These are phyloP conservation scores for Dusona sp. DNA, from an alignment of 2,888 invertebrate species.

Conservation along the genomic window DNA sequence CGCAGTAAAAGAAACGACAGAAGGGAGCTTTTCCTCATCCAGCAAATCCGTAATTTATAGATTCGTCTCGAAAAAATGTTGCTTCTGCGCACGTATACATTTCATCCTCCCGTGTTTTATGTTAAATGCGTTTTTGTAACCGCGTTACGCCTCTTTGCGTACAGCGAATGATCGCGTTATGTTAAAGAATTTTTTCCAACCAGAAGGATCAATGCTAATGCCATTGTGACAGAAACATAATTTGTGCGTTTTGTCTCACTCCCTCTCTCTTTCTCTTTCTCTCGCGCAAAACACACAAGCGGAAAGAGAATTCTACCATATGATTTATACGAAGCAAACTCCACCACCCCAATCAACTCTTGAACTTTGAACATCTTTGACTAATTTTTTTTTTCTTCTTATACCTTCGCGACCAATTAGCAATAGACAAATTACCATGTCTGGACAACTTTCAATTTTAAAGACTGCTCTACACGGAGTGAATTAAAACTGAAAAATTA, in stretches of 20 bases:
- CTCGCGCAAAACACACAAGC: neutral
- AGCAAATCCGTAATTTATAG: neutral
- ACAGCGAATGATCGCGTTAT: slow-evolving; percentile 25
- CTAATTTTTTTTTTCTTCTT: slow-evolving; percentile 3
- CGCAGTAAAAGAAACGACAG: neutral
- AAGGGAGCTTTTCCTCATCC: neutral
- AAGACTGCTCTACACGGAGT: no score
- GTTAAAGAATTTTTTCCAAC: slow-evolving; percentile 47
- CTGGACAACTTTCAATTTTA: neutral
- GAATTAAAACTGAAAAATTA: no score
- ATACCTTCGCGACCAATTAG: neutral
- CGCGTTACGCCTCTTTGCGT: slow-evolving; percentile 17
- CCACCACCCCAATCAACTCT: neutral
- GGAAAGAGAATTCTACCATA: slow-evolving; percentile 5
- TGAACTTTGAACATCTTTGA: slow-evolving; percentile 15
- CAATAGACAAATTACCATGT: neutral
- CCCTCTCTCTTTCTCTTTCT: neutral
- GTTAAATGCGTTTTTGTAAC: slow-evolving; percentile 52
- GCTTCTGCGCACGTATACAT: neutral
- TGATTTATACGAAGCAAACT: slow-evolving; percentile 10
- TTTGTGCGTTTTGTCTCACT: neutral
- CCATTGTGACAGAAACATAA: slow-evolving; percentile 2
- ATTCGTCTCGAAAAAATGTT: slow-evolving; percentile 28
- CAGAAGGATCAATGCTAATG: slow-evolving; percentile 28
- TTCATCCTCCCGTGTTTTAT: slow-evolving; percentile 21